Evolutionary conservation across 1,140 invertebrate species (phyloP), one percentile per base, ranked within the genome.

Genomic region (Heliothis subflexa): DNA sequence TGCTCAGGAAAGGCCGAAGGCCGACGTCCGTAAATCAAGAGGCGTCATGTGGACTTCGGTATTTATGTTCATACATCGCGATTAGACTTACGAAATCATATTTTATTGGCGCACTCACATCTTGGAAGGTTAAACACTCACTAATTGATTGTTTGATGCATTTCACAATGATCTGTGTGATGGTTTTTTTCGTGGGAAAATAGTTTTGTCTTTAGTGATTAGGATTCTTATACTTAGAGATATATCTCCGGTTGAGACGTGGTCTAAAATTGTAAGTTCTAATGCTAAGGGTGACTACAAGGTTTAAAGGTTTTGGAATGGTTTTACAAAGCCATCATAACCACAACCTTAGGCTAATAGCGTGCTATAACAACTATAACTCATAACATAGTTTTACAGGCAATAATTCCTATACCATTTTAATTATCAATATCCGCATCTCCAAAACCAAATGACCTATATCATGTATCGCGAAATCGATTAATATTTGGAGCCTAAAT

Each of bases 11-110:
- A n/a, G 50, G 45, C 21, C 28, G 33, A 40, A 73, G 52, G 71
- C 73, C 45, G 40, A 18, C 14, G 49, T 64, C 73, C 21, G 33
- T 87, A 87, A 87, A 87, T 87, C 85, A 87, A 80, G 76, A 21
- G 84, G 83, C 82, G 80, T 81, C 85, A 87, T 87, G 85, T 79
- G 81, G 78, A 66, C 70, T 81, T 76, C 54, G 78, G 80, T 81
- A 79, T 85, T 81, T 84, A 81, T 81, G 82, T 59, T 84, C 73
- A 79, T 81, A 57, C 81, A 81, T 81, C 79, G 80, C 80, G 81
- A 86, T 85, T 85, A 85, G 81, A 81, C 77, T 87, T 87, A 84
- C 84, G 85, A 85, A 83, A 86, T 80, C 54, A 80, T 78, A 79
- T 85, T 84, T 83, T 83, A 83, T 83, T 80, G 82, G 78, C 62